Base-by-base conservation (phyloP, 2,888 invertebrate species). In the Lottia gigantea region DNA sequence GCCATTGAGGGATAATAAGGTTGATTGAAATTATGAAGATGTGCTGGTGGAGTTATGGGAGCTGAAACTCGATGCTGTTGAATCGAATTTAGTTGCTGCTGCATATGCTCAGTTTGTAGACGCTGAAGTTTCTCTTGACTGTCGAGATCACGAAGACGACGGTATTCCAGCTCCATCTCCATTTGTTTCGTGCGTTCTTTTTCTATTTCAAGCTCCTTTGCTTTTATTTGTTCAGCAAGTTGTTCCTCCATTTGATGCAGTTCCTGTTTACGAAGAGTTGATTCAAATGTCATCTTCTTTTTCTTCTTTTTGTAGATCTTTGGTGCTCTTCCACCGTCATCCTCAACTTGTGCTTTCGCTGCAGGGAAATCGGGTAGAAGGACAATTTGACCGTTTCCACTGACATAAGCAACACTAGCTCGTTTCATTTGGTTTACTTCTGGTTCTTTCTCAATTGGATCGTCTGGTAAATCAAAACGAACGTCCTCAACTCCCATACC, bases 351-450 rank as follows among this genome's bases (percentile, higher is more conserved):
- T 12, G 0, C 55, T 55, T 6, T 23, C 8, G 55, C 12, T 19
- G 23, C 11, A 55, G 23, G 11, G 47, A 75, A 74, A 23, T 82
- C 80, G 3, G 81, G 82, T 40, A 82, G 31, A 11, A 82, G 67
- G 15, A 82, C 78, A 26, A 82, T 76, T 67, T 84, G 77, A 25
- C 82, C 82, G 15, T 80, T 77, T 25, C 72, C 68, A 63, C 76
- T 79, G 11, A 81, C 75, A 64, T 84, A 82, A 23, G 81, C 82
- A 23, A 82, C 80, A 19, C 83, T 83, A n/a, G 83, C 80, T 15
- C 80, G 73, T 70, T 77, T 81, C 72, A 80, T 74, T 15, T 70
- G 67, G 64, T 74, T 67, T 25, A 74, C 67, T 25, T 74, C 68
- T 40, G 72, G 70, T 14, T 74, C 69, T 6, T 67, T 64, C 23